These are phyloP conservation scores for Anabacerthia variegaticeps DNA, from an alignment of 2,797 vertebrate genomes.

Conservation along the genomic window DNA sequence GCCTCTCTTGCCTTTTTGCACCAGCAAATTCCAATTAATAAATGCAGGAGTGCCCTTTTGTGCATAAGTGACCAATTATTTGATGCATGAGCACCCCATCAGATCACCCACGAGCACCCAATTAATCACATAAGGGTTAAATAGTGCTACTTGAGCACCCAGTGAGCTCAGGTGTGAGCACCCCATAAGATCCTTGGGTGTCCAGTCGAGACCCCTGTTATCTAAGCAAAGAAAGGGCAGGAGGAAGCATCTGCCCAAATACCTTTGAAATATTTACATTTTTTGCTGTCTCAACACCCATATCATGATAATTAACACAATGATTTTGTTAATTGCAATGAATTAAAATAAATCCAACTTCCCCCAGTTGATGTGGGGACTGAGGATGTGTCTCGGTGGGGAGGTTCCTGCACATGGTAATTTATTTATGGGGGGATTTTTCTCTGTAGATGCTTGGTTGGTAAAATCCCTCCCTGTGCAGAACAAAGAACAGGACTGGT, in stretches of 20 bases:
- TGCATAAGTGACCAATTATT: background rate
- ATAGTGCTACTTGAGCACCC: background rate
- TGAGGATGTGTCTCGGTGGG: background rate
- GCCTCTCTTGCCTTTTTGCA: background rate
- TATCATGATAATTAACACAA: background rate
- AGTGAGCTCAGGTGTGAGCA: no score
- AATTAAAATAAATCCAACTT: background rate
- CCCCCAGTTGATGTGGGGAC: background rate
- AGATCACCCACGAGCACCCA: background rate
- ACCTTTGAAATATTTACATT: background rate
- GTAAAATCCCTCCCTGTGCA: background rate
- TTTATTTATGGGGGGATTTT: background rate
- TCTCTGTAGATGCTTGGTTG: background rate
- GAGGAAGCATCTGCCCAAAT: background rate
- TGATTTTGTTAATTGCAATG: background rate
- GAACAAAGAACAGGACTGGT: background rate
- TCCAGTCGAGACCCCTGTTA: fast-evolving
- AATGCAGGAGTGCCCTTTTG: background rate
- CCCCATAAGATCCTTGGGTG: background rate
- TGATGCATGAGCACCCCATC: background rate
- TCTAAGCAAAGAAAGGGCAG: background rate
- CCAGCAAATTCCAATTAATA: background rate
- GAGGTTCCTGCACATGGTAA: fast-evolving
- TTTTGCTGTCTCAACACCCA: background rate
- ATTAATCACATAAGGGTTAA: background rate